Percentiles rank a stretch among this genome's conserved stretches.
These are phyloP conservation scores for Eledone cirrhosa DNA, from an alignment of 2,888 invertebrate genomes.

Conservation along the genomic window DNA sequence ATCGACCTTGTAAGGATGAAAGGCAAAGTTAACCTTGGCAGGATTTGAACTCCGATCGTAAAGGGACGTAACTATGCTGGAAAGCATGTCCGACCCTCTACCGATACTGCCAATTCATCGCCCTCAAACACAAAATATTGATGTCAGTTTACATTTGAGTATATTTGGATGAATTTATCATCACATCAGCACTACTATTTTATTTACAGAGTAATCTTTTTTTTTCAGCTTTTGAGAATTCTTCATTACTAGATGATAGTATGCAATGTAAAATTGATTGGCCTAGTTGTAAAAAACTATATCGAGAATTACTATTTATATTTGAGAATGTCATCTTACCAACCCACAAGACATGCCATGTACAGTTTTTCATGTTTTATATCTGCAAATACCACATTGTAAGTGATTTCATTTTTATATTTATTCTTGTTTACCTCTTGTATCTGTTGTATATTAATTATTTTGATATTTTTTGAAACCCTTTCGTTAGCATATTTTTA, in stretches of 20 bases:
- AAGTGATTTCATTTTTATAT: conserved; percentile 48
- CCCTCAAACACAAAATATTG: too few relatives aligned
- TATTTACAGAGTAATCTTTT: too few relatives aligned
- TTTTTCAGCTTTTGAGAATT: conserved; percentile 3
- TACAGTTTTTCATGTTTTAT: conserved; percentile 81
- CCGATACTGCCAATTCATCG: too few relatives aligned
- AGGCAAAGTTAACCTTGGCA: too few relatives aligned
- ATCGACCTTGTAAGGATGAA: too few relatives aligned
- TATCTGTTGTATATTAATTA: background rate
- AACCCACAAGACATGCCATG: conserved; percentile 82
- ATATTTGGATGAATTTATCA: too few relatives aligned
- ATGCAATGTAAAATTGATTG: conserved; percentile 69
- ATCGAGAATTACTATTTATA: conserved; percentile 73
- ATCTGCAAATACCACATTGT: conserved; percentile 75
- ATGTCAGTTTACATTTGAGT: too few relatives aligned
- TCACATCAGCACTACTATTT: too few relatives aligned
- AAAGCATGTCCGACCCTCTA: too few relatives aligned
- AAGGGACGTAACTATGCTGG: too few relatives aligned
- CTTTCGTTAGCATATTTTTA: background rate
- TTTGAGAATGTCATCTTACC: conserved; percentile 85
- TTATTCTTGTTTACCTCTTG: background rate
- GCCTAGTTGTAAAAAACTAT: conserved; percentile 73
- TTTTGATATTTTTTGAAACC: background rate
- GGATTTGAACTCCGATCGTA: too few relatives aligned
- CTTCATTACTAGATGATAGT: background rate